phyloP scores from a whole-genome alignment of 2,113 vertebrate species.

The Vidua chalybeata region DNA sequence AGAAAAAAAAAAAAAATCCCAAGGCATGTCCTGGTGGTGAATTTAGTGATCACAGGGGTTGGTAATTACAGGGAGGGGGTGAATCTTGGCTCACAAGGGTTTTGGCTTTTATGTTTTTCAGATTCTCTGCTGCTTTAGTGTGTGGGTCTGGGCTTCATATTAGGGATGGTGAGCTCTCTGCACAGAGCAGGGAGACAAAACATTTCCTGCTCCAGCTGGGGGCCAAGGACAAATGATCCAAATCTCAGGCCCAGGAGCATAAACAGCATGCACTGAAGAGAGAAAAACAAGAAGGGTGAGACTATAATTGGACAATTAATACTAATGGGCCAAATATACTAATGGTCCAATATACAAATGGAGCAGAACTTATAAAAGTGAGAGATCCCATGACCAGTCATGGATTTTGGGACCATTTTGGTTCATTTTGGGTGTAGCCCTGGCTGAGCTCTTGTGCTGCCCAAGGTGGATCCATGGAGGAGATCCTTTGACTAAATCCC shows the following conservation, averaged over 20 bases:
- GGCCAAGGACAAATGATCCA: too few relatives aligned
- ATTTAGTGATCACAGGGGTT: neutral
- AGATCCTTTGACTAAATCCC: neutral
- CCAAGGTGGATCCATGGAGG: neutral
- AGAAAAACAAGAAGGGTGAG: too few relatives aligned
- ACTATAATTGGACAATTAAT: too few relatives aligned
- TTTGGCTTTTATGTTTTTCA: neutral
- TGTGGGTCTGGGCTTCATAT: neutral
- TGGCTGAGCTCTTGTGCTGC: neutral
- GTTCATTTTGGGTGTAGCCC: neutral
- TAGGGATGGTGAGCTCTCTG: neutral
- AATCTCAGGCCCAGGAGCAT: too few relatives aligned
- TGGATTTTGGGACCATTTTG: neutral
- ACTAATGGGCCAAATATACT: too few relatives aligned
- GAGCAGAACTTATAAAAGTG: too few relatives aligned
- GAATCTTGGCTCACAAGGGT: neutral
- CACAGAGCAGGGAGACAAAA: too few relatives aligned
- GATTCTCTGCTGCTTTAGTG: neutral
- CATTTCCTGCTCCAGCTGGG: too few relatives aligned
- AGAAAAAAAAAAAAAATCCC: neutral
- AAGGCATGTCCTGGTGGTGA: neutral
- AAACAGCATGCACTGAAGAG: too few relatives aligned
- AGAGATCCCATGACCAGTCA: too few relatives aligned
- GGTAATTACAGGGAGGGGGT: neutral
- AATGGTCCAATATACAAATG: too few relatives aligned